Conservation (phyloP, 2,797 vertebrate genomes). For the Coreius guichenoti region DNA sequence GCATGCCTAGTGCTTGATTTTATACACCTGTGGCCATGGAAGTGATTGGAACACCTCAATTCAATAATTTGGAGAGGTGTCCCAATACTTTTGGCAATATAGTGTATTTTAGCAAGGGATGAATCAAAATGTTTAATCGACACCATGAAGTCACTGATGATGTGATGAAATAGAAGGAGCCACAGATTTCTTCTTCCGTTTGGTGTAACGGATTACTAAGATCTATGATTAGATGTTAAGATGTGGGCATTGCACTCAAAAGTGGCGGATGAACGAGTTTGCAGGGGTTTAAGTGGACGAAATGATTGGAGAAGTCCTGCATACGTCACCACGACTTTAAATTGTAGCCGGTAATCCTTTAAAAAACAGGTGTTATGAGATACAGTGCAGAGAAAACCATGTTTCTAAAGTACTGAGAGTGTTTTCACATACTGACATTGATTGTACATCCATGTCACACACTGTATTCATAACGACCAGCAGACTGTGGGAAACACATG, state of each 20-base stretch:
- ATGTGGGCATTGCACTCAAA: too few species aligned
- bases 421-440: background rate
- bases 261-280: background rate
- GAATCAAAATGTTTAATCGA: background rate
- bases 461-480: background rate
- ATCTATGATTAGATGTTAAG: too few species aligned
- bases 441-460: background rate
- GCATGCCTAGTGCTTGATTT: too few species aligned
- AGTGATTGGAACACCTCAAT: too few species aligned
- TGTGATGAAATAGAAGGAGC: background rate
- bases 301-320: background rate
- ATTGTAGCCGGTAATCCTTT: background rate
- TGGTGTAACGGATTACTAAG: background rate
- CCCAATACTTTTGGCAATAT: too few species aligned
- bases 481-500: constrained; percentile 14
- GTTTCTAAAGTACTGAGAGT: background rate
- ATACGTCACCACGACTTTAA: background rate
- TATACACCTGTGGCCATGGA: too few species aligned
- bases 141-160: background rate
- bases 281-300: background rate
- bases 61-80: too few species aligned
- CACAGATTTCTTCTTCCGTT: background rate
- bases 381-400: background rate
- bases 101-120: background rate
- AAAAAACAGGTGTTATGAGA: background rate